Evolutionary conservation across 2,113 vertebrate genomes (phyloP), one percentile per base, ranked within the genome.

Genomic region (Aviceda subcristata): DNA sequence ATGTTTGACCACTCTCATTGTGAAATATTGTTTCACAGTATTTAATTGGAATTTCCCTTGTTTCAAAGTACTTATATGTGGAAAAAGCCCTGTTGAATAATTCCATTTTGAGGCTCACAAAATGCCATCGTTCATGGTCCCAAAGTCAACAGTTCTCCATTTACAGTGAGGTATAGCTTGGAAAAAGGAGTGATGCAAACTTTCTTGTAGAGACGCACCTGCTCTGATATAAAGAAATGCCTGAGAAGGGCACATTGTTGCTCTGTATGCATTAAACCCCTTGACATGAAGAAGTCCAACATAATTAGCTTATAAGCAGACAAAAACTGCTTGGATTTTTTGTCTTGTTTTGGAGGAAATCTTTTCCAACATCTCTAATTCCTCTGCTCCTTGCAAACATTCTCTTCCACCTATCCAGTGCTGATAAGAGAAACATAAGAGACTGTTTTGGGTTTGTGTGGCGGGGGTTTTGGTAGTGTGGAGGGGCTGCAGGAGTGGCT

Each of bases 61-160:
- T 82, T 92, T 82, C 51, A 55, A 59, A 13, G 2, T 26, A 41
- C 24, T 84, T 80, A 24, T 14, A 56, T 29, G 32, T 39, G 10
- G 63, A 77, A 89, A 92, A 68, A 57, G 15, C 6, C 7, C 46
- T 46, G 15, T 11, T 71, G 26, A 84, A 11, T 38, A 76, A 67
- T 51, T 71, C 15, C 30, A 36, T 30, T 56, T 13, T 39, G 56
- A 72, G 23, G 60, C 10, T 68, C 48, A 50, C 46, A 67, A 84
- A 93, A 86, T 21, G 22, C 41, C 29, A 20, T 1, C 0, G 1
- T 30, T 60, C 19, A 9, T 18, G 30, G n/a, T 38, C 60, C 26
- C 51, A 39, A 53, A 69, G n/a, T 50, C 43, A 62, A 27, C 0
- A 0, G 66, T 48, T 92, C n/a, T 82, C 55, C 1, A 1, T 60